A percentile compares a stretch with the other conserved stretches of the same genome.
Conservation (phyloP, 2,797 vertebrate species). For the Anabacerthia variegaticeps region DNA sequence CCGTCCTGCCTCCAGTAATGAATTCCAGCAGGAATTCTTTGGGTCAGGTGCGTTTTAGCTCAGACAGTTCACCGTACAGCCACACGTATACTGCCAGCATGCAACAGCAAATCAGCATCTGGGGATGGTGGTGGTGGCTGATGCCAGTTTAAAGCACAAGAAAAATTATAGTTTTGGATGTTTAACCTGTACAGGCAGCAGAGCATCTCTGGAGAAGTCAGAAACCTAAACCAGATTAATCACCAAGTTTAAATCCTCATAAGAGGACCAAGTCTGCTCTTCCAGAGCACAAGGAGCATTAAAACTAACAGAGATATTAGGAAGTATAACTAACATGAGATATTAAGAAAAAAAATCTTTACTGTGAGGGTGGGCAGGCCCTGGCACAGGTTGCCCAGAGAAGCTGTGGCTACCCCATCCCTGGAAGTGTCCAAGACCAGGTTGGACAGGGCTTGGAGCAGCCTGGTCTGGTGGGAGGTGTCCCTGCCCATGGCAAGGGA, state of each 20-base stretch:
- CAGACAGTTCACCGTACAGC: not conserved
- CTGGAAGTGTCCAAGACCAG: not conserved
- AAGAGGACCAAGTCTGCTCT: not conserved
- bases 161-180: not conserved
- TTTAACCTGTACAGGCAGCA: not conserved
- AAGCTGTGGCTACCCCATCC: not conserved
- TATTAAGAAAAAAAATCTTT: not conserved
- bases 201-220: not conserved
- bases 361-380: not conserved
- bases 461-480: not conserved
- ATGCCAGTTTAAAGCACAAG: not conserved
- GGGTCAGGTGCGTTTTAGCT: not conserved
- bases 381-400: not conserved
- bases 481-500: not conserved
- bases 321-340: not conserved
- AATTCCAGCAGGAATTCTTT: not conserved
- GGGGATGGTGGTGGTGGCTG: not conserved
- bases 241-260: not conserved
- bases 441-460: not conserved
- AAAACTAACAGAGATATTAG: not conserved
- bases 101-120: not conserved
- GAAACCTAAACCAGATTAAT: not conserved
- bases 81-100: not conserved
- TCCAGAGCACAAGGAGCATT: not conserved
- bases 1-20: not conserved